Evolutionary conservation across 2,113 vertebrate species (phyloP).

Genomic region (Empidonax alnorum): DNA sequence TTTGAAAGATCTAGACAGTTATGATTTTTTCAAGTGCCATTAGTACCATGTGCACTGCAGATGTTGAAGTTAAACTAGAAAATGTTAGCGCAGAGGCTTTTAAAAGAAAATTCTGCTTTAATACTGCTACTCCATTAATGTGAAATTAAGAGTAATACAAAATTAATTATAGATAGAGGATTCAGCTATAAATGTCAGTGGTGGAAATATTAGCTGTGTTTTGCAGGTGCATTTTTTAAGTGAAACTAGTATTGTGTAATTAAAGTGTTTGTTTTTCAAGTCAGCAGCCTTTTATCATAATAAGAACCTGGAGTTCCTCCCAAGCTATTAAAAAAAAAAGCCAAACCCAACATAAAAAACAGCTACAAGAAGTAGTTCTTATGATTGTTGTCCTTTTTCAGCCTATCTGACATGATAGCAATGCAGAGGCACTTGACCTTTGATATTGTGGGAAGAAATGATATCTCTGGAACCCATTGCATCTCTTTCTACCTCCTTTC

Average conservation of each 20-base stretch:
- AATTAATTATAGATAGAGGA: not conserved
- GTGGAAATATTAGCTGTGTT: not conserved
- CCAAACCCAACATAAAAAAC: not conserved
- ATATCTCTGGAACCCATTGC: accelerated
- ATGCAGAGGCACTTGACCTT: not conserved
- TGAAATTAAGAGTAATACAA: not conserved
- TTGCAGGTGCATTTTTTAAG: not conserved
- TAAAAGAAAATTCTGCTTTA: not conserved
- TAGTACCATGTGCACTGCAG: not conserved
- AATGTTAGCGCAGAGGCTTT: not conserved
- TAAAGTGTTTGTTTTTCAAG: not conserved
- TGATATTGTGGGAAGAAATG: not conserved
- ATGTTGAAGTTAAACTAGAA: not conserved
- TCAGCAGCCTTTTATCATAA: not conserved
- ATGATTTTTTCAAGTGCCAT: not conserved
- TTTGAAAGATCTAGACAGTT: not conserved
- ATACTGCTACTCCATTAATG: not conserved
- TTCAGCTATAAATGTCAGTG: not conserved
- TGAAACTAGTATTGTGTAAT: not conserved
- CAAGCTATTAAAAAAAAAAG: not conserved
- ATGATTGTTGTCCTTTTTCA: not conserved
- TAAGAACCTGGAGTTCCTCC: not conserved
- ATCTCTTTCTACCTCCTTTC: not conserved
- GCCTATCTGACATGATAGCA: not conserved
- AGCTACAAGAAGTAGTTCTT: not conserved